Percentiles rank a stretch among this genome's conserved stretches.
Conservation (phyloP, 2,888 invertebrate species). For the Stratiomys singularior region DNA sequence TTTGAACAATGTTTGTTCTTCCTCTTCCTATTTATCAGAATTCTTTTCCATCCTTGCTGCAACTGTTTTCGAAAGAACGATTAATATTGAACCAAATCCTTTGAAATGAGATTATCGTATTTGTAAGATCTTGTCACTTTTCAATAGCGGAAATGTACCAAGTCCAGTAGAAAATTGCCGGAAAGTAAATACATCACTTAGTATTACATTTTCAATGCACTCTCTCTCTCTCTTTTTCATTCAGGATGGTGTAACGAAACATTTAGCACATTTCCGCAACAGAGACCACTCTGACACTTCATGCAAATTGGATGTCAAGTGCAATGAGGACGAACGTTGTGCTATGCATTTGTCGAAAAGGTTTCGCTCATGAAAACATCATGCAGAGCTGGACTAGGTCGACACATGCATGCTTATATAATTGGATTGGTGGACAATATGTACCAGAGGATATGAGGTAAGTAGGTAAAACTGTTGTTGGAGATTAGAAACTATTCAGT, state of each 20-base stretch:
- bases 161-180: slow-evolving; percentile 44
- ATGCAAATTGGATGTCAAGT: slow-evolving; percentile 52
- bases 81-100: too few relatives aligned
- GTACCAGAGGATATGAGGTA: too few relatives aligned
- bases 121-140: slow-evolving; percentile 41
- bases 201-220: neutral
- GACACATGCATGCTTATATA: too few relatives aligned
- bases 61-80: too few relatives aligned
- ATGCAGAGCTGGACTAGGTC: neutral
- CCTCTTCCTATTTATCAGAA: too few relatives aligned
- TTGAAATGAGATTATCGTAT: slow-evolving; percentile 21
- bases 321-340: slow-evolving; percentile 47
- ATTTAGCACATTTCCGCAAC: slow-evolving; percentile 51
- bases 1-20: too few relatives aligned
- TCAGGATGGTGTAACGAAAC: slow-evolving; percentile 43
- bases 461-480: neutral
- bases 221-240: too few relatives aligned
- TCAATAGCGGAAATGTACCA: slow-evolving; percentile 42
- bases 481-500: neutral
- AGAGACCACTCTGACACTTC: slow-evolving; percentile 49
- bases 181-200: slow-evolving; percentile 37
- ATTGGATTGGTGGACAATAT: too few relatives aligned
- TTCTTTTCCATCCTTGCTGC: too few relatives aligned
- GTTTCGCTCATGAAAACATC: neutral
- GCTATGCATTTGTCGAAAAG: slow-evolving; percentile 20